Conservation (phyloP, 2,888 invertebrate species). For the Acleris sparsana region DNA sequence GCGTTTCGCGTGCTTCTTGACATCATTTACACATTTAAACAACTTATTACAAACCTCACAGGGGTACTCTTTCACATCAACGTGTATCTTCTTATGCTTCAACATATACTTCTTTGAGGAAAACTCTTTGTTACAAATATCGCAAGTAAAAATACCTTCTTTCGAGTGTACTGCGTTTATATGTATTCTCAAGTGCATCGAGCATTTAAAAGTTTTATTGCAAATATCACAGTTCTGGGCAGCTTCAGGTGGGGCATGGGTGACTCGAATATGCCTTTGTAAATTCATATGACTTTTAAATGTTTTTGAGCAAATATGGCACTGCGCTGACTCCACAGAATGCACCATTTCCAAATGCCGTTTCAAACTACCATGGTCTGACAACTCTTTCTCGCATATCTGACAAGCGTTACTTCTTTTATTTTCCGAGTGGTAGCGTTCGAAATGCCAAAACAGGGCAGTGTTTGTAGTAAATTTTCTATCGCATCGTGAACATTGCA, state of each 20-base stretch:
- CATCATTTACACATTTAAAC: slow-evolving; percentile 48
- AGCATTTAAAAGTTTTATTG: slow-evolving; percentile 52
- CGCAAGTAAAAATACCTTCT: slow-evolving; percentile 47
- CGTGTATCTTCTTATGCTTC: slow-evolving; percentile 53
- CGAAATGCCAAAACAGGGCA: slow-evolving; percentile 47
- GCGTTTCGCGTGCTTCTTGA: slow-evolving; percentile 49
- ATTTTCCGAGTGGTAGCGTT: slow-evolving; percentile 42
- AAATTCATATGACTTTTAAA: slow-evolving; percentile 49
- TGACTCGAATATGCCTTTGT: slow-evolving; percentile 51
- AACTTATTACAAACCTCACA: slow-evolving; percentile 49
- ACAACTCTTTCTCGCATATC: slow-evolving; percentile 46
- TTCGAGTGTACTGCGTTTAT: slow-evolving; percentile 48
- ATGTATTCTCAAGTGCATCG: slow-evolving; percentile 52
- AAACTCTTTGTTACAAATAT: slow-evolving; percentile 51
- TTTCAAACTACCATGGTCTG: slow-evolving; percentile 45
- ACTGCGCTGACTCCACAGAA: slow-evolving; percentile 44
- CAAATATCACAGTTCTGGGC: slow-evolving; percentile 49
- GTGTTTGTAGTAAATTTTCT: slow-evolving; percentile 45
- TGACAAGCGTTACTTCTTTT: slow-evolving; percentile 29
- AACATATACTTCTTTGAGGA: slow-evolving; percentile 49
- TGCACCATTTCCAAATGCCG: slow-evolving; percentile 50
- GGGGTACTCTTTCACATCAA: slow-evolving; percentile 38
- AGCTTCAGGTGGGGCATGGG: slow-evolving; percentile 54
- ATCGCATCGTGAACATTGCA: slow-evolving; percentile 43
- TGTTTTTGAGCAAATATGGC: slow-evolving; percentile 50